Percentiles rank a stretch among this genome's conserved stretches.
Conservation (phyloP, 1,140 invertebrate genomes). For the Lordiphosa collinella region DNA sequence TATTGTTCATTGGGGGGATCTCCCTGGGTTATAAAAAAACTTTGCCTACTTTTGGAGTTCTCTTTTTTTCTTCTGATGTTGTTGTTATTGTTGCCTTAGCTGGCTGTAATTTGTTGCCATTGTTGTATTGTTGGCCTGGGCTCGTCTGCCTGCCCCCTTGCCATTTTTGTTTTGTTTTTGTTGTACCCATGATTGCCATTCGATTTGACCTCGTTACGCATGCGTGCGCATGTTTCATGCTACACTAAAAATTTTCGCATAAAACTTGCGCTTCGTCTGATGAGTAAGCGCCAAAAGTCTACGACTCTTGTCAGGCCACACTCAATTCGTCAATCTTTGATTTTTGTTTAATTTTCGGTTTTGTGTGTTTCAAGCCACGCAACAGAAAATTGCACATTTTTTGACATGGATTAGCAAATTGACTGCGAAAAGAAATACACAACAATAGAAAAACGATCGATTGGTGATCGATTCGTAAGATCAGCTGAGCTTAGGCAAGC, state of each 20-base stretch:
- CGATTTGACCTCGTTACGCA: conserved; percentile 74
- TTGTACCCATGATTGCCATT: conserved; percentile 66
- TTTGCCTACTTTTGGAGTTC: conserved; percentile 5
- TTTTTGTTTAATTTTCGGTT: conserved; percentile 42
- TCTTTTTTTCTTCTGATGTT: conserved; percentile 11
- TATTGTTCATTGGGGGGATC: conserved; percentile 10
- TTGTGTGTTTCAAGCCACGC: conserved; percentile 28
- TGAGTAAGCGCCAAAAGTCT: conserved; percentile 61
- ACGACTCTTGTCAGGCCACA: conserved; percentile 15
- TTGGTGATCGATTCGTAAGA: conserved; percentile 21
- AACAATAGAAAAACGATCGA: conserved; percentile 25
- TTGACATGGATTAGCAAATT: conserved; percentile 46
- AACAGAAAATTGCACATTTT: conserved; percentile 52
- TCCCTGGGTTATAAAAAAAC: background rate
- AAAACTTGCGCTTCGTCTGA: conserved; percentile 35
- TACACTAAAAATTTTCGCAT: conserved; percentile 70
- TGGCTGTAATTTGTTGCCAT: conserved; percentile 56
- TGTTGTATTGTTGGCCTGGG: conserved; percentile 19
- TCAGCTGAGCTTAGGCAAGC: conserved; percentile 53
- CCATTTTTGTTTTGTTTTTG: conserved; percentile 28
- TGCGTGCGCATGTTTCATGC: conserved; percentile 75
- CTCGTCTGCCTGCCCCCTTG: conserved; percentile 18
- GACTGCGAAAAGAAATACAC: conserved; percentile 31
- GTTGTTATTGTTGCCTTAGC: conserved; percentile 25
- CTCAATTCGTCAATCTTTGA: conserved; percentile 25